These are phyloP conservation scores for Laticauda colubrina DNA, from an alignment of 2,113 vertebrate genomes.

Conservation along the genomic window DNA sequence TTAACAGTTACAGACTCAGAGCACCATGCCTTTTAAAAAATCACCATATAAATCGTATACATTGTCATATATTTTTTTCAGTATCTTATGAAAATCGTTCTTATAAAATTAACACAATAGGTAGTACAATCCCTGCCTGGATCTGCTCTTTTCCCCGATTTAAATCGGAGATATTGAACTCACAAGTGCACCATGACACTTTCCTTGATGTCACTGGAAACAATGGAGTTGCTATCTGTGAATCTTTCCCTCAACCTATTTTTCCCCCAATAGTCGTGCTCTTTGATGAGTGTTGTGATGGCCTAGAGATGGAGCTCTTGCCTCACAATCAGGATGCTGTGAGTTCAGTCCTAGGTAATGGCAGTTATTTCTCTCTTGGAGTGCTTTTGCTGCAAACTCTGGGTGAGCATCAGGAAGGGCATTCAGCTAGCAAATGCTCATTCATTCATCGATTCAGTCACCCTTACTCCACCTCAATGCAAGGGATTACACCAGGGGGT, in stretches of 20 bases:
- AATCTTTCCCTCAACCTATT: not conserved
- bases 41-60: not conserved
- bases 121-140: not conserved
- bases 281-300: not conserved
- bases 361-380: not conserved
- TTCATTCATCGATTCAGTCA: not conserved
- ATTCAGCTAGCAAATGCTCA: not conserved
- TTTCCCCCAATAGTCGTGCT: not conserved
- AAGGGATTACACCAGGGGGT: not conserved
- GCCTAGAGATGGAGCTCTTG: not conserved
- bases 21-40: not conserved
- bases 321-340: not conserved
- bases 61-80: not conserved
- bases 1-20: not conserved
- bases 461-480: not conserved
- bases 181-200: not conserved
- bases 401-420: not conserved
- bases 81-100: not conserved
- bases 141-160: not conserved
- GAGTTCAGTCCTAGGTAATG: not conserved
- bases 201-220: not conserved
- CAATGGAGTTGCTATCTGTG: not conserved
- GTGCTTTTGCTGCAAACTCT: not conserved
- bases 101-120: not conserved
- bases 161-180: not conserved